phyloP scores from a whole-genome alignment of 2,888 invertebrate genomes.

The Oxycera nigricornis region DNA sequence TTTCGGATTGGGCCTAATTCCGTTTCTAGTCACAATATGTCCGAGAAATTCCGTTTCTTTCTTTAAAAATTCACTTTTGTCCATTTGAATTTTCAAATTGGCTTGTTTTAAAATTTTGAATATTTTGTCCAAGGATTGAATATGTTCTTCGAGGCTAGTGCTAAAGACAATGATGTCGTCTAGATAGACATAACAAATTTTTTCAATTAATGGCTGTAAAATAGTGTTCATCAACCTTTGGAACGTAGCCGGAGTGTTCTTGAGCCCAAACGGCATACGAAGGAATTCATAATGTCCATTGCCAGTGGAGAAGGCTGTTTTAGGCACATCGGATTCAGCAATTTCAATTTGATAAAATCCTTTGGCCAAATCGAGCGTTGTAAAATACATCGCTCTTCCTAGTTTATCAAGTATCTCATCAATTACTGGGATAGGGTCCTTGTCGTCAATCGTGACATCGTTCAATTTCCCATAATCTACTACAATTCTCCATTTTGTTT shows the following conservation, averaged over 20 bases:
- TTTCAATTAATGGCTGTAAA: neutral
- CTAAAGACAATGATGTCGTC: neutral
- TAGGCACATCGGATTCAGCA: neutral
- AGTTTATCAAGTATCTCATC: no score
- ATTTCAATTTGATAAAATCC: no score
- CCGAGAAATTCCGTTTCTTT: conserved; percentile 17
- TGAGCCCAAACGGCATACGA: neutral
- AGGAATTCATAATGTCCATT: neutral
- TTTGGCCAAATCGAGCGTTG: no score
- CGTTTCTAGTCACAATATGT: conserved; percentile 18
- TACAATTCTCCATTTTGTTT: no score
- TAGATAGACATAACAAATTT: neutral
- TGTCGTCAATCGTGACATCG: no score
- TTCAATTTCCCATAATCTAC: no score
- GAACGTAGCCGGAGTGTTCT: neutral
- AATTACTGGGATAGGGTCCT: no score
- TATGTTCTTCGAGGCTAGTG: neutral
- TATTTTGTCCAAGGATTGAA: neutral
- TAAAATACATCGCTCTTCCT: no score
- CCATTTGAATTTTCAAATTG: conserved; percentile 13
- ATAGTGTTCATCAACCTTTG: conserved; percentile 17
- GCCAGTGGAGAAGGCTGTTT: neutral
- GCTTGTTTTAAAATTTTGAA: neutral
- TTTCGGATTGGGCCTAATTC: conserved; percentile 31
- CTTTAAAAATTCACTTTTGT: conserved; percentile 54